A percentile compares a stretch with the other conserved stretches of the same genome.
Evolutionary conservation across 1,140 invertebrate genomes (phyloP).

Genomic region (Patella vulgata): DNA sequence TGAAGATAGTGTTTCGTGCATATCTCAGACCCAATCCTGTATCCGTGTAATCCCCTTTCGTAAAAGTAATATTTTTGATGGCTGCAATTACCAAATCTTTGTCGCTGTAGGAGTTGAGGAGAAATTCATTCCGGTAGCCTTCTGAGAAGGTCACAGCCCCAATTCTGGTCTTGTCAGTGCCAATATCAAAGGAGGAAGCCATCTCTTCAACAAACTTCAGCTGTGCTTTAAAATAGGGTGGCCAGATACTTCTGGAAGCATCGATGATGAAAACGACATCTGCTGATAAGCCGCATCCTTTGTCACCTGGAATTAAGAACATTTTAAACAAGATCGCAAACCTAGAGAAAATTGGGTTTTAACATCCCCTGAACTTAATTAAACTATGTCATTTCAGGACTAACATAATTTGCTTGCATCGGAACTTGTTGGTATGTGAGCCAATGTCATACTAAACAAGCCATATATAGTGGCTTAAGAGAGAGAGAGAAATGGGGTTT

Average conservation of each 20-base stretch:
- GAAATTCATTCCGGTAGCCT: slow-evolving; percentile 31
- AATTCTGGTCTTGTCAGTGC: slow-evolving; percentile 32
- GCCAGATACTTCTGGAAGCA: slow-evolving; percentile 50
- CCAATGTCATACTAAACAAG: no score
- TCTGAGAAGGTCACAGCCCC: slow-evolving; percentile 39
- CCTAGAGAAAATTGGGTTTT: no score
- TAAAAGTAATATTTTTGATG: slow-evolving; percentile 26
- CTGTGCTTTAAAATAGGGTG: slow-evolving; percentile 43
- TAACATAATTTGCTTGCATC: no score
- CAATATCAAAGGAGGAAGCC: slow-evolving; percentile 39
- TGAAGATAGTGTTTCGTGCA: slow-evolving; percentile 17
- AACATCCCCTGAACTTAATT: no score
- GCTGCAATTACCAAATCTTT: slow-evolving; percentile 17
- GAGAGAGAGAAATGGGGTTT: no score
- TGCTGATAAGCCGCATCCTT: slow-evolving; percentile 20
- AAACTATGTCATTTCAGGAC: no score
- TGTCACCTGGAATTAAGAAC: not conserved
- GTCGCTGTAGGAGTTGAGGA: slow-evolving; percentile 30
- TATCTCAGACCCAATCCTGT: slow-evolving; percentile 16
- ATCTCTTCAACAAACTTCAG: slow-evolving; percentile 44
- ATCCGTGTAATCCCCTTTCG: slow-evolving; percentile 9
- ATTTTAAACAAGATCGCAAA: no score
- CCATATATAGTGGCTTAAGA: no score
- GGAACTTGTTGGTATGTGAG: no score
- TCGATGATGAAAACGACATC: slow-evolving; percentile 55